These are phyloP conservation scores for Ammospiza nelsoni DNA, from an alignment of 2,113 vertebrate genomes.

Conservation along the genomic window DNA sequence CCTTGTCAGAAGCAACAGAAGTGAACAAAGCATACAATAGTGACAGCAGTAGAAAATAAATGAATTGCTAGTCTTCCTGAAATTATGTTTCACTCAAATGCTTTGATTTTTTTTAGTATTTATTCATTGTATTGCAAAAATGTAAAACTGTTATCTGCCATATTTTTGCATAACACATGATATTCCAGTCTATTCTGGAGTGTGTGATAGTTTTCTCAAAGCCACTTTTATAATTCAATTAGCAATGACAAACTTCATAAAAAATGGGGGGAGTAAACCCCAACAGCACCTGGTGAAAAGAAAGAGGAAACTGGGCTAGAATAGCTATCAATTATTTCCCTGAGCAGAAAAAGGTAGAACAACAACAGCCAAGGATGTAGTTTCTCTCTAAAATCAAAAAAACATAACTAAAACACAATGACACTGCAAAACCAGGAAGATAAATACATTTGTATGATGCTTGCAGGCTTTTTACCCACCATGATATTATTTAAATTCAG, in stretches of 20 bases:
- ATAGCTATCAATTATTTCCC: neutral
- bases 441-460: neutral
- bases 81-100: neutral
- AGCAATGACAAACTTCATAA: neutral
- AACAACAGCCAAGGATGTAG: neutral
- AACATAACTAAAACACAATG: neutral
- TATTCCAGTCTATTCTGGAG: neutral
- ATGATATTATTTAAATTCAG: neutral
- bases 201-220: neutral
- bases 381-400: neutral
- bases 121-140: neutral
- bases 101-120: neutral
- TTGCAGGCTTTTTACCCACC: neutral
- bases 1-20: neutral
- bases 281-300: neutral
- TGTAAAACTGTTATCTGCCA: neutral
- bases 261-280: neutral
- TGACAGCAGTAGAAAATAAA: neutral
- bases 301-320: neutral
- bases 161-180: neutral
- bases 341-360: neutral
- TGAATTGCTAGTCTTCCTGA: neutral
- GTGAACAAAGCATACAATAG: neutral
- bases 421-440: neutral
- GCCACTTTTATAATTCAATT: neutral